These are phyloP conservation scores for Cebus imitator DNA, from an alignment of 2,113 vertebrate genomes.

Conservation along the genomic window DNA sequence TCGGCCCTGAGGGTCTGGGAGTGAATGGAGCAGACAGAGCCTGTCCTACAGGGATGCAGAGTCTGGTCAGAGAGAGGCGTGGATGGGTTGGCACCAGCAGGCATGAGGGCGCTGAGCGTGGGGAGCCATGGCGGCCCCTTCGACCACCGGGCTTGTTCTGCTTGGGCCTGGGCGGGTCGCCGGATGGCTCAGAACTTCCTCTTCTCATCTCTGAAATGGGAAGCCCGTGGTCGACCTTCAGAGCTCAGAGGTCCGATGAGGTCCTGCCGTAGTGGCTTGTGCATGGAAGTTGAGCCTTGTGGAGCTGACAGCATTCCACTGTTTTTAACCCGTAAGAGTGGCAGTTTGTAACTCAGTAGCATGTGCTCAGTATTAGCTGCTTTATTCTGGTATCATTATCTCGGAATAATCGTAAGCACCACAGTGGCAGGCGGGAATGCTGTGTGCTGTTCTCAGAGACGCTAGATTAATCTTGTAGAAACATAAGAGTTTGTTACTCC, in stretches of 20 bases:
- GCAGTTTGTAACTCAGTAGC: neutral
- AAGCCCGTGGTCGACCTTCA: neutral
- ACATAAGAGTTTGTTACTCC: neutral
- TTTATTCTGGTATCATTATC: neutral
- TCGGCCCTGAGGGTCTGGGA: neutral
- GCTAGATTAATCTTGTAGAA: neutral
- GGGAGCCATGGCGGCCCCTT: neutral
- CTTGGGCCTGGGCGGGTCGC: neutral
- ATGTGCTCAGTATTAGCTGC: neutral
- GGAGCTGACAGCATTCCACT: accelerated
- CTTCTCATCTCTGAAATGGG: neutral
- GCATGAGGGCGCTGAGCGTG: neutral
- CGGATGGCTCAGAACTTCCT: neutral
- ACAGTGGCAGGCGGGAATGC: neutral
- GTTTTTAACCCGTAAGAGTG: neutral
- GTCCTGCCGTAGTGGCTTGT: neutral
- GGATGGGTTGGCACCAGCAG: too few species aligned
- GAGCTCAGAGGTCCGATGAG: neutral
- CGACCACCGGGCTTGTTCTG: neutral
- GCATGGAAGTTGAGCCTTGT: neutral
- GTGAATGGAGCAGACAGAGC: neutral
- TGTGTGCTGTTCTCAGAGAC: accelerated
- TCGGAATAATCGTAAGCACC: neutral
- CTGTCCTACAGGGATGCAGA: too few species aligned
- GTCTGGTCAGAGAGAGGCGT: neutral